Evolutionary conservation across 2,888 invertebrate genomes (phyloP).

Genomic region (Disparrhopalites patrizii): DNA sequence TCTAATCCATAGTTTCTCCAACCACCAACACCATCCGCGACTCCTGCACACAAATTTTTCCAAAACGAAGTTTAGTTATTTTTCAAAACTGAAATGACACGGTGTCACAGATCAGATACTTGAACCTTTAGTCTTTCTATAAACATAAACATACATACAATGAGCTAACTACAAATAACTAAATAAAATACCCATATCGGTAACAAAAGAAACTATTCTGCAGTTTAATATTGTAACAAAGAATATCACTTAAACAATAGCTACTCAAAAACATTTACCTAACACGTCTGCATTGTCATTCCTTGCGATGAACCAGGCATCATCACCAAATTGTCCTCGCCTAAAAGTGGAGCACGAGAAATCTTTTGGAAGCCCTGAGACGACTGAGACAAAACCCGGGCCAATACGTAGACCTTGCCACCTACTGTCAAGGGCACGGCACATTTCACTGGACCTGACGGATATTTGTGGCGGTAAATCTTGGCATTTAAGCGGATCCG

Average conservation of each 20-base stretch:
- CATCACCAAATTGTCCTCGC: conserved; percentile 93
- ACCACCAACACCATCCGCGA: conserved; percentile 98
- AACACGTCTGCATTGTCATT: conserved; percentile 82
- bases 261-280: conserved; percentile 60
- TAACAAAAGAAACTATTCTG: no score
- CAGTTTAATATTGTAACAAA: no score
- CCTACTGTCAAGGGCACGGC: conserved; percentile 38
- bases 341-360: conserved; percentile 70
- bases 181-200: not conserved
- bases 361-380: conserved; percentile 91
- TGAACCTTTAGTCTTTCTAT: no score
- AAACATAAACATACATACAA: not conserved
- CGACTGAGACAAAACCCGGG: conserved; percentile 59
- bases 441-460: conserved; percentile 33
- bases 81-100: no score
- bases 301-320: conserved; percentile 85
- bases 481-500: conserved; percentile 27
- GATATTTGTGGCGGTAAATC: conserved; percentile 17
- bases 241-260: no score
- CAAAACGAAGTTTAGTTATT: not conserved
- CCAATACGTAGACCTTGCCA: conserved; percentile 44
- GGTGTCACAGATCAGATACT: no score
- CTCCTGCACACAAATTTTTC: conserved; percentile 63
- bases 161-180: not conserved
- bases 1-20: conserved; percentile 98